phyloP scores from a whole-genome alignment of 1,140 invertebrate species.

The Eufriesea mexicana region DNA sequence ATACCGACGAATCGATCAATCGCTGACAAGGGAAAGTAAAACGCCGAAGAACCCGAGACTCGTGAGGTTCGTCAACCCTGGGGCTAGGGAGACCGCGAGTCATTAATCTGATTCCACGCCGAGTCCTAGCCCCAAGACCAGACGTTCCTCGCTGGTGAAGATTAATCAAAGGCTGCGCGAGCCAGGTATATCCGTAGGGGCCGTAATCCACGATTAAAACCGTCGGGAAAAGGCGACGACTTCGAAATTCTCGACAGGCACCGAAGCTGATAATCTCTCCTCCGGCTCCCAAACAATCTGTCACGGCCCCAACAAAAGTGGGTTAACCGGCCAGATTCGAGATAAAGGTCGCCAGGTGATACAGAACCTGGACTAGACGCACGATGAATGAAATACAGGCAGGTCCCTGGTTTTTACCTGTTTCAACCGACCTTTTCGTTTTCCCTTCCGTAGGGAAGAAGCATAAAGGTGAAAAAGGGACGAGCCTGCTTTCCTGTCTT shows the following conservation, averaged over 20 bases:
- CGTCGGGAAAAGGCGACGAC: background rate
- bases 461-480: too few species aligned
- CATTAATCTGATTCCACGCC: background rate
- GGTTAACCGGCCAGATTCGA: slow-evolving; percentile 50
- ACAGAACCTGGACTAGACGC: background rate
- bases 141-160: background rate
- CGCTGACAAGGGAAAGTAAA: slow-evolving; percentile 11
- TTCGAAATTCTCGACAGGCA: slow-evolving; percentile 22
- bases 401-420: slow-evolving; percentile 46
- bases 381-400: slow-evolving; percentile 32
- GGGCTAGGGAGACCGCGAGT: background rate
- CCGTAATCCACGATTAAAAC: slow-evolving; percentile 25
- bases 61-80: background rate
- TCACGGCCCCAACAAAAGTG: slow-evolving; percentile 39
- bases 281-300: slow-evolving; percentile 17
- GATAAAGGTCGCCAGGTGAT: slow-evolving; percentile 51
- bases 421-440: background rate
- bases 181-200: too few species aligned
- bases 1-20: background rate
- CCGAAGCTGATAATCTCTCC: slow-evolving; percentile 14
- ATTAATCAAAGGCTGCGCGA: slow-evolving; percentile 2
- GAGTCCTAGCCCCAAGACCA: background rate
- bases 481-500: too few species aligned
- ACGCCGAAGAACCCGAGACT: background rate
- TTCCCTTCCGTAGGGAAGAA: too few species aligned